Evolutionary conservation across 2,797 vertebrate species (phyloP).

Genomic region (Crypturellus tataupa): DNA sequence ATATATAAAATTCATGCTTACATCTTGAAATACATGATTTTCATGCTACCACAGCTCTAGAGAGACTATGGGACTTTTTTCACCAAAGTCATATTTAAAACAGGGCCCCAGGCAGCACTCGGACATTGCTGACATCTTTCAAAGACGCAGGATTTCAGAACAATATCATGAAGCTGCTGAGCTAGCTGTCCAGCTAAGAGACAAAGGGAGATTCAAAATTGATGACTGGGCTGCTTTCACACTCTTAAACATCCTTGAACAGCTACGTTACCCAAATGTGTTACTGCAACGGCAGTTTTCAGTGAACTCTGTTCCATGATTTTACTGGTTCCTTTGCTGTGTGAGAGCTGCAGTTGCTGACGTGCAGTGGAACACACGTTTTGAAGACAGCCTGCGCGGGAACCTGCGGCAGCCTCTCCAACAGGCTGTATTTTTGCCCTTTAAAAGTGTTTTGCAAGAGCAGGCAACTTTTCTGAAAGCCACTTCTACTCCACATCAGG

Average conservation of each 20-base stretch:
- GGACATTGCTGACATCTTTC: not conserved
- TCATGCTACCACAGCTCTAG: not conserved
- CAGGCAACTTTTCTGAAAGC: constrained; percentile 11
- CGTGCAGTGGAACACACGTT: not conserved
- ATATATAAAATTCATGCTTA: not conserved
- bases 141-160: constrained; percentile 11
- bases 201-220: constrained; percentile 21
- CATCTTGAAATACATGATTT: not conserved
- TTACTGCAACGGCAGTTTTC: constrained; percentile 32
- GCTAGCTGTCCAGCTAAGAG: not conserved
- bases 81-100: not conserved
- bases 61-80: not conserved
- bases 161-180: not conserved
- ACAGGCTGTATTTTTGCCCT: not conserved
- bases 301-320: constrained; percentile 16
- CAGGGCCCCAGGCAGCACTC: not conserved
- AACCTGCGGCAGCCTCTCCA: not conserved
- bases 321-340: constrained; percentile 26
- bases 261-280: constrained; percentile 42
- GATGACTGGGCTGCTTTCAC: constrained; percentile 47
- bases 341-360: constrained; percentile 5
- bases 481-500: not conserved
- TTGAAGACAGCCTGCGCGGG: not conserved
- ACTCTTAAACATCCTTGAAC: constrained; percentile 27
- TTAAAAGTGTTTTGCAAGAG: constrained; percentile 1